Evolutionary conservation across 2,888 invertebrate genomes (phyloP), one percentile per base, ranked within the genome.

Genomic region (Tigriopus californicus): DNA sequence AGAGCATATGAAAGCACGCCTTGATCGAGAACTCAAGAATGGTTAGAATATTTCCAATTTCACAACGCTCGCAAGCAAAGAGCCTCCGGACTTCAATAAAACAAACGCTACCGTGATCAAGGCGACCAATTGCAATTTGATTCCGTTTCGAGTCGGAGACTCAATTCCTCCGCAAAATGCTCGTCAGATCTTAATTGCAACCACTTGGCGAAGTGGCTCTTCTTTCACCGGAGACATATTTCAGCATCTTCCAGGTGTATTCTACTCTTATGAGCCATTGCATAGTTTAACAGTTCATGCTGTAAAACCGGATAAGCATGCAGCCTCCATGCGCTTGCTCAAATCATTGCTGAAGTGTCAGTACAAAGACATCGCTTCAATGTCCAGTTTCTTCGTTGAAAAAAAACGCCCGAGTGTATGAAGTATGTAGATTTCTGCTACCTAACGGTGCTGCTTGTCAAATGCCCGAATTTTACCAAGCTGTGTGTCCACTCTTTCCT

Each of bases 341-440:
- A n/a, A 15, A 2, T 15, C 11, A n/a, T n/a, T 54, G 10, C 22
- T 41, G 40, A 40, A 41, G 18, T 54, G 54, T 33, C 13, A 54
- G 11, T 54, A 33, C 18, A 10, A 22, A 8, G 41, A 41, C 40
- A 54, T 41, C 18, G 13, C 12, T 18, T n/a, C n/a, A n/a, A n/a
- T n/a, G n/a, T n/a, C n/a, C n/a, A n/a, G n/a, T n/a, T 15, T n/a
- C 41, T n/a, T 40, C 33, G 8, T 18, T 40, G 41, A 13, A 18
- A 2, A 41, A 33, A 54, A 54, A 54, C 5, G 1, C 56, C 18
- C 65, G 66, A 33, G 60, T 66, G 15, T 66, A 65, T 64, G 59
- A 61, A 15, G 61, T 64, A n/a, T 67, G 67, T 59, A 62, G 62
- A 18, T 60, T 62, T n/a, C 61, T 62, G 22, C 62, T 63, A 0